Evolutionary conservation across 2,888 invertebrate species (phyloP), one percentile per base, ranked within the genome.

Genomic region (Hypolimnas misippus): DNA sequence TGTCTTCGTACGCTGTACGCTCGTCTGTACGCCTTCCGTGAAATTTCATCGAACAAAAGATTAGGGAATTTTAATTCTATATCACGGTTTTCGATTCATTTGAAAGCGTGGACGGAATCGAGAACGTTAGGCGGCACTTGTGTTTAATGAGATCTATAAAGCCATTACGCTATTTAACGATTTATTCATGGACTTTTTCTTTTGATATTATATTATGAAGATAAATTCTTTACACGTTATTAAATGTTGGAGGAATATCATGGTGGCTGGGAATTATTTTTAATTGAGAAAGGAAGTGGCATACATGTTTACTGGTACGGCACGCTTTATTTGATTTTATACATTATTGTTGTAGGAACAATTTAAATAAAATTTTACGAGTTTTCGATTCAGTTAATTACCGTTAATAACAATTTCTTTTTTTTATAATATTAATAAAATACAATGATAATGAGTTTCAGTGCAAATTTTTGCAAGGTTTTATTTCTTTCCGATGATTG

Each of bases 101-200:
- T 76, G 75, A 74, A 76, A 81, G 80, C 74, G 76, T 75, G 76
- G 76, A 76, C 73, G 75, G 74, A 79, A 83, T 76, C 74, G 77
- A 78, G 77, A 76, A 75, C 74, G 73, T 75, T 38, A 16, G 35
- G 56, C 8, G 76, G 71, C 77, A 77, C 78, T 77, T 75, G 70
- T 75, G 67, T 71, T 78, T 86, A 86, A 86, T 86, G 83, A 86
- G 83, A 86, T 84, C 81, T 84, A 82, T 79, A 79, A 82, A 76
- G 80, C 75, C 82, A 82, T 86, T 83, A 82, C 79, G 73, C 73
- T 74, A 79, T 70, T 69, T 75, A 72, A 75, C 84, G 78, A 78
- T 76, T 75, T 64, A 68, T 66, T 69, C 73, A 29, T 10, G 49
- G 12, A 76, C 76, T 77, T 44, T 57, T 64, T 56, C 51, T 46